Conservation (phyloP, 2,888 invertebrate species). For the Limnephilus rhombicus region DNA sequence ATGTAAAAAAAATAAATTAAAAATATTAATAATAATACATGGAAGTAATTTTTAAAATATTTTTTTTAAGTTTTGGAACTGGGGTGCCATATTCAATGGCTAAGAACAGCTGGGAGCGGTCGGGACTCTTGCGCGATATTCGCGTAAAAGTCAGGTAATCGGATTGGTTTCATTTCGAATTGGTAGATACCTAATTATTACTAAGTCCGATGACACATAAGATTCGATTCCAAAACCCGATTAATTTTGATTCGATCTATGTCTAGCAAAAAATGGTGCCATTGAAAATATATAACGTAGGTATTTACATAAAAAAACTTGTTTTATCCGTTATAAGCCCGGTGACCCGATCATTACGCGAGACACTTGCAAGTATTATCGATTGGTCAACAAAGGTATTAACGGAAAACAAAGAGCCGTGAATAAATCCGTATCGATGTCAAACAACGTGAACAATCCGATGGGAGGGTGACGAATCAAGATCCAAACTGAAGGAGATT, state of each 20-base stretch:
- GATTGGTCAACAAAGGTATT: constrained; percentile 4
- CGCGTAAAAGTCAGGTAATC: no score
- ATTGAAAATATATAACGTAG: not conserved
- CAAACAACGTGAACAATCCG: not conserved
- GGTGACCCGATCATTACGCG: constrained; percentile 20
- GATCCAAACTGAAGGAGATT: not conserved
- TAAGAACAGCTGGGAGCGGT: no score
- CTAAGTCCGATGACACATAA: no score
- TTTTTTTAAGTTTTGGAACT: no score
- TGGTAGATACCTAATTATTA: no score
- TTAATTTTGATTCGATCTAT: not conserved
- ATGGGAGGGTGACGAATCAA: not conserved
- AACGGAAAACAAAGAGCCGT: constrained; percentile 2
- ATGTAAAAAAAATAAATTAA: no score
- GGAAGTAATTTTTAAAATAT: no score
- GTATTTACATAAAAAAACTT: not conserved
- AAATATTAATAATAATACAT: no score
- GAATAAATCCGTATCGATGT: constrained; percentile 12
- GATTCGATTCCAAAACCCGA: not conserved
- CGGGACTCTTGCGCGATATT: no score
- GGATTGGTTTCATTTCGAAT: no score
- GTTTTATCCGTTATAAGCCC: not conserved
- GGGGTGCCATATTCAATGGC: no score
- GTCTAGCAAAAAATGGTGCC: not conserved
- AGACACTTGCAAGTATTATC: constrained; percentile 6